These are phyloP conservation scores for Cheilosia impressa DNA, from an alignment of 2,888 invertebrate genomes.

Conservation along the genomic window DNA sequence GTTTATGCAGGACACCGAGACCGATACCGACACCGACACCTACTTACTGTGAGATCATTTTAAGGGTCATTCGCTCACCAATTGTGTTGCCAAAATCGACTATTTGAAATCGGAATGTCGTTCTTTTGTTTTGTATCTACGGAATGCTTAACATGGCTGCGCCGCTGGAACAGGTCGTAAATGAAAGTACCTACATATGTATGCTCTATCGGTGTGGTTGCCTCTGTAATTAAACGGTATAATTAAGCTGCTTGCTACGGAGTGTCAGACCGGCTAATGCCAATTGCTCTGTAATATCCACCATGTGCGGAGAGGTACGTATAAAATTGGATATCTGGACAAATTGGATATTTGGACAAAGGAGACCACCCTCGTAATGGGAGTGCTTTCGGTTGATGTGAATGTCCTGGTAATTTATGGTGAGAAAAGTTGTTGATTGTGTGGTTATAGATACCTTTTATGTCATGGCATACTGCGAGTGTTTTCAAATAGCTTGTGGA, in stretches of 20 bases:
- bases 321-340: conserved; percentile 53
- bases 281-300: conserved; percentile 67
- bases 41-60: conserved; percentile 58
- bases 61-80: conserved; percentile 66
- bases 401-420: conserved; percentile 64
- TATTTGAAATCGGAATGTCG: conserved; percentile 38
- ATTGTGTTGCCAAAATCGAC: conserved; percentile 60
- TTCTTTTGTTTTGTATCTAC: not conserved
- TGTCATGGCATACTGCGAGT: not conserved
- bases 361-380: conserved; percentile 28
- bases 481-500: conserved; percentile 20
- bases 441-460: conserved; percentile 55
- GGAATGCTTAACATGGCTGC: not conserved
- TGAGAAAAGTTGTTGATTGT: conserved; percentile 72
- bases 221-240: conserved; percentile 74
- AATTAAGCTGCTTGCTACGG: conserved; percentile 69
- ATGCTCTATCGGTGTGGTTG: conserved; percentile 58
- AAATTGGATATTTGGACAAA: conserved; percentile 52
- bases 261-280: conserved; percentile 69
- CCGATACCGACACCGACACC: conserved; percentile 8
- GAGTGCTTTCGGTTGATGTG: conserved; percentile 63
- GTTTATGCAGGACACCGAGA: conserved; percentile 11
- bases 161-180: not conserved
- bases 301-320: conserved; percentile 29
- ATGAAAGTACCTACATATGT: not conserved